phyloP scores from a whole-genome alignment of 2,797 vertebrate genomes.

The Pantherophis vulpinus region DNA sequence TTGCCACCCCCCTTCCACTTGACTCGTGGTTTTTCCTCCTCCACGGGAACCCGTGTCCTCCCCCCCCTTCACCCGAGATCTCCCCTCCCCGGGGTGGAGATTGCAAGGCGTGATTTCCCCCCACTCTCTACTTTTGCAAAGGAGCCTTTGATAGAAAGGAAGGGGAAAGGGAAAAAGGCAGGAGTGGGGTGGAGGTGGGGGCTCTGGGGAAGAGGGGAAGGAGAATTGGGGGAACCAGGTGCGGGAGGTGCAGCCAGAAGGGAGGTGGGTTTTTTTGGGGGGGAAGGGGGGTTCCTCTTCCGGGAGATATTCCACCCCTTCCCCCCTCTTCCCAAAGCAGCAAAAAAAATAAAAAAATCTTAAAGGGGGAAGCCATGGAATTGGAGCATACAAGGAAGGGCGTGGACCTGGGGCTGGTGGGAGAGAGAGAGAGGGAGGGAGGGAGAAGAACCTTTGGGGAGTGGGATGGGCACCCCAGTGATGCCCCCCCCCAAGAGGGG shows the following conservation, averaged over 20 bases:
- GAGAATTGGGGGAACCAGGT: neutral
- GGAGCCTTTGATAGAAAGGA: neutral
- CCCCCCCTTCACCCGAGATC: no score
- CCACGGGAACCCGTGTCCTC: no score
- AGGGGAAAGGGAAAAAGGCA: neutral
- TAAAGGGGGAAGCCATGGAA: neutral
- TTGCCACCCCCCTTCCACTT: no score
- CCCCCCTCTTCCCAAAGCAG: neutral
- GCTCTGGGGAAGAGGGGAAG: neutral
- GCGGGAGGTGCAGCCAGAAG: neutral
- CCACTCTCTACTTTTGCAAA: neutral
- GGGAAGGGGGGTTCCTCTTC: neutral
- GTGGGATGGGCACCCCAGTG: neutral
- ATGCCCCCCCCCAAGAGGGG: neutral
- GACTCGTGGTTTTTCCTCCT: no score
- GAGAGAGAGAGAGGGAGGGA: neutral
- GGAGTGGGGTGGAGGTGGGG: neutral
- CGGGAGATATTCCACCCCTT: no score
- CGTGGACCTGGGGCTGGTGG: rapidly evolving
- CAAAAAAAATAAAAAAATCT: neutral
- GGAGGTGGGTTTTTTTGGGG: neutral
- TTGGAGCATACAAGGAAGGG: neutral
- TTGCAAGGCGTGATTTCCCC: neutral
- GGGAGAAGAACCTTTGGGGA: neutral
- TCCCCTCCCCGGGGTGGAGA: no score